Base-by-base conservation (phyloP, 2,888 invertebrate species). In the Epinotia demarniana region DNA sequence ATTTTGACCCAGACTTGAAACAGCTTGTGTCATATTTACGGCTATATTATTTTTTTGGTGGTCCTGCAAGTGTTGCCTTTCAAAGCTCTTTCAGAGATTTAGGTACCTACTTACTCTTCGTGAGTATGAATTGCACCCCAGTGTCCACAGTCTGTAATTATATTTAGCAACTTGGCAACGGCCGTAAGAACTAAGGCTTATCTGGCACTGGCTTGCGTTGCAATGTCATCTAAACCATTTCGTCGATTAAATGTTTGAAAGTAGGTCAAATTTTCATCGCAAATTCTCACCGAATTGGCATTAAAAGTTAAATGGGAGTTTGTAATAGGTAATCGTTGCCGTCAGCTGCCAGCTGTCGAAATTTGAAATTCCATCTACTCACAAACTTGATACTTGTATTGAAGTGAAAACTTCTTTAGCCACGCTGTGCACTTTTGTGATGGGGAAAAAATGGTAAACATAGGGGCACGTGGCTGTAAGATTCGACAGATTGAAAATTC, bases 271-370 rank as follows among this genome's bases (percentile, higher is more conserved):
- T 43, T 18, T 62, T 9, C 18, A 18, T 62, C 43, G 39, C 11
- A 62, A 62, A 68, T 58, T 58, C 43, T 39, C 66, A 18, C 58
- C 43, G 43, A 68, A 58, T 68, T 58, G 57, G 68, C 57, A 57
- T 43, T 43, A 39, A 57, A 68, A 68, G 57, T 55, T 67, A 19
- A 67, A 55, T 67, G 19, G 33, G 33, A 39, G 55, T 33, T 67
- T 39, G 39, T 6, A 23, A 58, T 68, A 57, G 19, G 68, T 23
- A 43, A 58, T 68, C 23, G 57, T 68, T 58, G 27, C n/a, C 16
- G 60, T 16, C 43, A 62, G 43, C 43, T 43, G 43, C 12, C 19
- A 16, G 57, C 68, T 43, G 57, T 68, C 53, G n/a, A 66, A 66
- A 53, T 16, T 19, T 19, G 68, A 19, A 43, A 67, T 67, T 68